Conservation (phyloP, 2,797 vertebrate genomes). For the Allobates femoralis region DNA sequence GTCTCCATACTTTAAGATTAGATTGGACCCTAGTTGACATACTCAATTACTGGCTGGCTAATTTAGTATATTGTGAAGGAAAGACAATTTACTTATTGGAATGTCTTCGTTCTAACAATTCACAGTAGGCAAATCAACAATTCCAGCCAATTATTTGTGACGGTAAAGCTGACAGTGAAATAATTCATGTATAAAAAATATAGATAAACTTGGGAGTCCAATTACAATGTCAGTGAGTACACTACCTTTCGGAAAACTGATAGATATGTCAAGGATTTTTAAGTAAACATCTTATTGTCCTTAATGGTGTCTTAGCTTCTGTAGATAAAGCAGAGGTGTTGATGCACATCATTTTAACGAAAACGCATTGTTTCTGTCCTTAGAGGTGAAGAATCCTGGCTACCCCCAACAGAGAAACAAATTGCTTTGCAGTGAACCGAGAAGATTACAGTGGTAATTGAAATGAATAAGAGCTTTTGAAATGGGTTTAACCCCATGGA, state of each 20-base stretch:
- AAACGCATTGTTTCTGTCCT: slow-evolving; percentile 50
- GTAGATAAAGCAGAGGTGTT: slow-evolving; percentile 37
- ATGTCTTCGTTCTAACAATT: slow-evolving; percentile 32
- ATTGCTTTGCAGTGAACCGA: slow-evolving; percentile 61
- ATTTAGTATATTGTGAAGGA: slow-evolving; percentile 12
- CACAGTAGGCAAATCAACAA: slow-evolving; percentile 17
- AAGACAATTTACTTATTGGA: slow-evolving; percentile 38
- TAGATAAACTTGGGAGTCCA: slow-evolving; percentile 38
- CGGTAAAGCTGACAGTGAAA: slow-evolving; percentile 20
- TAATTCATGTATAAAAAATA: slow-evolving; percentile 19
- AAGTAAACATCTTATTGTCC: slow-evolving; percentile 53
- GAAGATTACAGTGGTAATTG: slow-evolving; percentile 58
- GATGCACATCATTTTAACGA: slow-evolving; percentile 39
- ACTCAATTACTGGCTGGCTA: slow-evolving; percentile 17
- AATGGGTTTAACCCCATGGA: slow-evolving; percentile 56
- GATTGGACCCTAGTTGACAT: neutral
- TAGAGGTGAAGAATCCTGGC: slow-evolving; percentile 53
- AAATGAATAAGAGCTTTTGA: slow-evolving; percentile 56
- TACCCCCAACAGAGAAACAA: slow-evolving; percentile 61
- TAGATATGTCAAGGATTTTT: slow-evolving; percentile 41
- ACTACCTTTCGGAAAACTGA: slow-evolving; percentile 24
- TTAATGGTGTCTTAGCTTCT: slow-evolving; percentile 38
- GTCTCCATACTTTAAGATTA: neutral
- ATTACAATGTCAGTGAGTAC: slow-evolving; percentile 40
- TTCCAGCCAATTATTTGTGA: slow-evolving; percentile 43